Base-by-base conservation (phyloP, 2,888 invertebrate genomes). In the Lycophotia porphyrea region DNA sequence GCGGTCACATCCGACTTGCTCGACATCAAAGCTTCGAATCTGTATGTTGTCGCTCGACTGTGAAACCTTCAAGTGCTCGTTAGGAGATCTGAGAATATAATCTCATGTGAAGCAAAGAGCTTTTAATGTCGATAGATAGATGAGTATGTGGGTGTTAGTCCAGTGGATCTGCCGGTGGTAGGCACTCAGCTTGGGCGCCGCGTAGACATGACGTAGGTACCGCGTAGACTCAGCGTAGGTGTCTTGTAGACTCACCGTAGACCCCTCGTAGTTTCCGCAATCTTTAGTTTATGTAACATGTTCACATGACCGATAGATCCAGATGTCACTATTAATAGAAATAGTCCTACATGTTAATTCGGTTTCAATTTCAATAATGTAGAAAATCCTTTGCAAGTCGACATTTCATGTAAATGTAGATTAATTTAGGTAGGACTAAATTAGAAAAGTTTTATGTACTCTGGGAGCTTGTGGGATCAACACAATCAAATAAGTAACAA, bases 21-120 rank as follows among this genome's bases (percentile, higher is more conserved):
- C 64, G 36, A 81, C 65, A 75, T 82, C 65, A 76, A 79, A 80
- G 76, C 76, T 24, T 36, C 1, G 27, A 42, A 36, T 68, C 52
- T 47, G 68, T 81, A 66, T 47, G 39, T 79, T 81, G 76, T 76
- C 65, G 58, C 18, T 69, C 31, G 76, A 69, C 82, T 76, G 65
- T 81, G 39, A 65, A 81, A 76, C 42, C 47, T 44, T 65, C n/a
- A 36, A 44, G 39, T 11, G 49, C 18, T 64, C 31, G 49, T 58
- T 74, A 52, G 15, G 24, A 42, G n/a, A 49, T 15, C 36, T 31
- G 27, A n/a, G 64, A 44, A 52, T 68, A 34, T 36, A 49, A 60
- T 21, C 7, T 36, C 36, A 27, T 24, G 49, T 68, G 75, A 75
- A 44, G 31, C 63, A 68, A 65, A 44, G 13, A 66, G 63, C 34